Evolutionary conservation across 2,888 invertebrate genomes (phyloP), one percentile per base, ranked within the genome.

Genomic region (Hypomecis atomaria): DNA sequence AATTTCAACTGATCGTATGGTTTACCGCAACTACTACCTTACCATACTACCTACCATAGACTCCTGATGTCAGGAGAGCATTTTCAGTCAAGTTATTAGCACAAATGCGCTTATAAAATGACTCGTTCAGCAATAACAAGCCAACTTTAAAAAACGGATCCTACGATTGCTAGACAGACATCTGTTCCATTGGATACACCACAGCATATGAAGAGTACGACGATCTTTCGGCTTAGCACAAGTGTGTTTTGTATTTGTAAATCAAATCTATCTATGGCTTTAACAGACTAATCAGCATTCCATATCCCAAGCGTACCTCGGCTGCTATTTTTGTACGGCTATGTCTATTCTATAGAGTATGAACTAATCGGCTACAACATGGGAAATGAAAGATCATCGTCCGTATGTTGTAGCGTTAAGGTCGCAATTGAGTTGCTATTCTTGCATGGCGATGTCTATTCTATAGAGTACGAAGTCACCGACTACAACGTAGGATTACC

Each of bases 401-500:
- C n/a, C 6, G 6, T 50, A 55, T 50, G 42, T 48, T 37, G 42
- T 48, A 6, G 47, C 7, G 37, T 5, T 63, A 55, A 59, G 23
- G 23, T 23, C 23, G 23, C 23, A 23, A 2, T 23, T 23, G 23
- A 3, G 23, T 3, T 23, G 3, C 23, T 23, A 23, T 23, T 23
- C 23, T 23, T 23, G 1, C 3, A 23, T 3, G 23, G 1, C 23
- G 23, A 23, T 23, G 23, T 23, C 23, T 23, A 23, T 23, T 23
- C 23, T 23, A 3, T 23, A 23, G 23, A 23, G 23, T 23, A 23
- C 3, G 23, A 23, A 23, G 23, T 23, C 23, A 23, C 3, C 23
- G 3, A 3, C 23, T 23, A 23, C 23, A 23, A 23, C 23, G 23
- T 23, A 23, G 23, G 23, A 23, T 23, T 23, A 23, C 23, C 23